These are phyloP conservation scores for Drosophila repleta DNA, from an alignment of 1,140 invertebrate genomes.

Conservation along the genomic window DNA sequence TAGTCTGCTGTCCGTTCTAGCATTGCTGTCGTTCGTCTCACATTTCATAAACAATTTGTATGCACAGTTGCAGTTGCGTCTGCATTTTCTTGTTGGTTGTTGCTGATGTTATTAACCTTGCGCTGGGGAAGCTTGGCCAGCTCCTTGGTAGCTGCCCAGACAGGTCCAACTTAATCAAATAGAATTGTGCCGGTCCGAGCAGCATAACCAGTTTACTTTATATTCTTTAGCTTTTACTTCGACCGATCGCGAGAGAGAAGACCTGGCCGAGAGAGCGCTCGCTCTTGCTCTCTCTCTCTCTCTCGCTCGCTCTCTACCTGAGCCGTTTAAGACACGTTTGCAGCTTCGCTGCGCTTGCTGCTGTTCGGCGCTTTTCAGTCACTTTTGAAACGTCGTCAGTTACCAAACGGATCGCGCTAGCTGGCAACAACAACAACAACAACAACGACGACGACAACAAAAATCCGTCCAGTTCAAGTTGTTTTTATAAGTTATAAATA, in stretches of 20 bases:
- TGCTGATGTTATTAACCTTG: slow-evolving; percentile 63
- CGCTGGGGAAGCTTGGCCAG: slow-evolving; percentile 29
- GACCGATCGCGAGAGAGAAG: slow-evolving; percentile 8
- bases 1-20: slow-evolving; percentile 14
- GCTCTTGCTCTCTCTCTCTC: slow-evolving; percentile 8
- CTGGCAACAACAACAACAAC: slow-evolving; percentile 29
- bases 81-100: slow-evolving; percentile 29
- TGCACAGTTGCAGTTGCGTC: slow-evolving; percentile 50
- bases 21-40: slow-evolving; percentile 26
- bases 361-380: slow-evolving; percentile 53
- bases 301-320: slow-evolving; percentile 23
- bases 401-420: slow-evolving; percentile 52
- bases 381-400: slow-evolving; percentile 65
- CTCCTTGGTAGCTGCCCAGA: slow-evolving; percentile 42
- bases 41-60: slow-evolving; percentile 52
- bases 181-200: slow-evolving; percentile 49
- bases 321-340: slow-evolving; percentile 68
- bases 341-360: slow-evolving; percentile 58
- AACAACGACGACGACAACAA: slow-evolving; percentile 12
- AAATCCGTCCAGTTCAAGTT: slow-evolving; percentile 38
- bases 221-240: slow-evolving; percentile 61
- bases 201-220: slow-evolving; percentile 63
- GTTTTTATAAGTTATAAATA: slow-evolving; percentile 33
- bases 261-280: no score
- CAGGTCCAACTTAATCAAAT: slow-evolving; percentile 38